These are phyloP conservation scores for Erpobdella octoculata DNA, from an alignment of 2,888 invertebrate species.

Conservation along the genomic window DNA sequence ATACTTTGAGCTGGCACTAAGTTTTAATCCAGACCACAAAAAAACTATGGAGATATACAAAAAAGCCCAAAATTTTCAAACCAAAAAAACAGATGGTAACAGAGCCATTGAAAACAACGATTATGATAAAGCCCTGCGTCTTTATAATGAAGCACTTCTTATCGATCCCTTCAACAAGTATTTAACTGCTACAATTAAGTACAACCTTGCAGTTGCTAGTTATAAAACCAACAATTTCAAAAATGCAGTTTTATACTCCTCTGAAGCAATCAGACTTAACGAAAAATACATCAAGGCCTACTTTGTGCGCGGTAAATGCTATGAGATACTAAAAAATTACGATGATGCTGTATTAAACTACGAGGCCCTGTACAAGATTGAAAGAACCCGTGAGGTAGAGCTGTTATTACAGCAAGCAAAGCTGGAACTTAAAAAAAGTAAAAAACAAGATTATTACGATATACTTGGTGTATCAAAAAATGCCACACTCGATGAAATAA, in stretches of 20 bases:
- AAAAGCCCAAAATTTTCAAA: too few relatives aligned
- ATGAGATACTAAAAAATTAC: conserved; percentile 71
- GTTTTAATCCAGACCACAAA: conserved; percentile 79
- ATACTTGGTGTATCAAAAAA: conserved; percentile 75
- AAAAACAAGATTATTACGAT: conserved; percentile 91
- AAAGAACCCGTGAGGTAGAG: conserved; percentile 64
- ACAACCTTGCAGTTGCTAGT: conserved; percentile 89
- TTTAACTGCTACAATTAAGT: conserved; percentile 81
- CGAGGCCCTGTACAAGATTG: conserved; percentile 73
- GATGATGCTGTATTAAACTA: conserved; percentile 86
- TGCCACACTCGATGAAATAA: conserved; percentile 82
- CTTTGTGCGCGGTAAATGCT: conserved; percentile 67
- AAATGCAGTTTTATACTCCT: conserved; percentile 76
- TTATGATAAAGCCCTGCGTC: conserved; percentile 69
- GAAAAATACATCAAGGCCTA: conserved; percentile 78
- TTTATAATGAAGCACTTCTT: conserved; percentile 76
- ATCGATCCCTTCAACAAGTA: conserved; percentile 76
- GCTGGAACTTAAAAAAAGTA: conserved; percentile 76
- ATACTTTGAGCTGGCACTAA: conserved; percentile 83
- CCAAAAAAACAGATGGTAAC: too few relatives aligned
- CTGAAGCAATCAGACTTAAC: conserved; percentile 74
- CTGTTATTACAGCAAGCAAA: conserved; percentile 77
- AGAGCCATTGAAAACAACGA: too few relatives aligned
- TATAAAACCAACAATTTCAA: conserved; percentile 66
- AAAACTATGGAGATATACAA: conserved; percentile 79